Percentiles rank a stretch among this genome's conserved stretches.
These are phyloP conservation scores for Hofmannophila pseudospretella DNA, from an alignment of 2,888 invertebrate genomes.

Conservation along the genomic window DNA sequence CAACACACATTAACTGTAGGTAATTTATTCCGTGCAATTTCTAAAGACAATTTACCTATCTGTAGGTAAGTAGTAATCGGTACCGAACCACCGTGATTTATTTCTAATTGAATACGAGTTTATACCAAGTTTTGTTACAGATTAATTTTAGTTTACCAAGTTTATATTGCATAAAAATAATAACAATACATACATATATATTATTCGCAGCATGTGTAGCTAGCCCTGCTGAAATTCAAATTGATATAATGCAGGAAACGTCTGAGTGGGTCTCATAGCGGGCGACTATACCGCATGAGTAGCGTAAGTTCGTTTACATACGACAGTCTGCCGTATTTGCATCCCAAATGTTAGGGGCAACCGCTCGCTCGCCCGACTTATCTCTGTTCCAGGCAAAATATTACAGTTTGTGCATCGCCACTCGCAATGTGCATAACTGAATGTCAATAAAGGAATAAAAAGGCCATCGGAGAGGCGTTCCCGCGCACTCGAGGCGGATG, in stretches of 20 bases:
- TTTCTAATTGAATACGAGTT: too few relatives aligned
- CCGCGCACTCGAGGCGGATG: conserved; percentile 69
- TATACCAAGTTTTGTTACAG: too few relatives aligned
- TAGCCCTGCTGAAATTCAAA: conserved; percentile 70
- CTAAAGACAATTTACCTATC: too few relatives aligned
- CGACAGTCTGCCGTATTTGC: conserved; percentile 74
- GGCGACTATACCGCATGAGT: conserved; percentile 69
- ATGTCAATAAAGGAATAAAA: conserved; percentile 76
- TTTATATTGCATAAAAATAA: too few relatives aligned
- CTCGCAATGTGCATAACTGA: conserved; percentile 75
- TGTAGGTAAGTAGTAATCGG: too few relatives aligned
- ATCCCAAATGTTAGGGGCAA: conserved; percentile 71
- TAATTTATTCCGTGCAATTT: too few relatives aligned
- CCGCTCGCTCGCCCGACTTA: conserved; percentile 65
- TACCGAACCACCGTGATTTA: too few relatives aligned
- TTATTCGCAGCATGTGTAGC: background rate
- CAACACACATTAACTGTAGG: too few relatives aligned
- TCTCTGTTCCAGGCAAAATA: conserved; percentile 69
- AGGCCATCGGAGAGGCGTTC: conserved; percentile 73
- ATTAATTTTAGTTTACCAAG: too few relatives aligned
- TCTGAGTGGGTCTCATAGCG: conserved; percentile 76
- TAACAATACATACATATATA: background rate
- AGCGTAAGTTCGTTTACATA: conserved; percentile 77
- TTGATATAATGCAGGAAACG: conserved; percentile 77
- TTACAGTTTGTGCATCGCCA: conserved; percentile 74